Evolutionary conservation across 2,888 invertebrate species (phyloP).

Genomic region (Plutella xylostella): DNA sequence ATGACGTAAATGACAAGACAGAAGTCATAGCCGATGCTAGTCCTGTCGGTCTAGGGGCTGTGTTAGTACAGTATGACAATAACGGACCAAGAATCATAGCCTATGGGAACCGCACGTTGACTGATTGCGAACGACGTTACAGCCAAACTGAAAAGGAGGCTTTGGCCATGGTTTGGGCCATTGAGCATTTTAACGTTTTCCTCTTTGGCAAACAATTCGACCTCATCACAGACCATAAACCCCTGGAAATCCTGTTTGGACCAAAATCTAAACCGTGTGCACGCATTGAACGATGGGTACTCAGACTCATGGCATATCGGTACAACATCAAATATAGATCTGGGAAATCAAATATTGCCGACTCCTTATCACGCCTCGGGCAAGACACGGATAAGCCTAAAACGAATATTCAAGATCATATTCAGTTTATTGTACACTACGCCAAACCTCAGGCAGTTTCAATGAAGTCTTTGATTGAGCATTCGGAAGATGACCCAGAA

Average conservation of each 20-base stretch:
- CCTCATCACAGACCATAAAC: slow-evolving; percentile 28
- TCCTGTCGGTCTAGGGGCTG: slow-evolving; percentile 19
- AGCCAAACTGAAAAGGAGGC: slow-evolving; percentile 26
- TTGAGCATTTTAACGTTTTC: slow-evolving; percentile 25
- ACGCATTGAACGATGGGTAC: slow-evolving; percentile 28
- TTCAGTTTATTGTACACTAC: not conserved
- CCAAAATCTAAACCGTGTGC: slow-evolving; percentile 27
- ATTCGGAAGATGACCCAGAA: not conserved
- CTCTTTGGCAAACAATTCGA: slow-evolving; percentile 24
- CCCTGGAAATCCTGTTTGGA: slow-evolving; percentile 31
- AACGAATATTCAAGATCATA: not conserved
- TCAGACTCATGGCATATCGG: slow-evolving; percentile 24
- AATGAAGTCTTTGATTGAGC: not conserved
- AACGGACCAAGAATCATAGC: slow-evolving; percentile 22
- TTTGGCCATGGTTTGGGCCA: slow-evolving; percentile 21
- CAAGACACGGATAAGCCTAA: not conserved
- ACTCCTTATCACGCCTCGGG: slow-evolving; percentile 20
- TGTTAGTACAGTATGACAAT: slow-evolving; percentile 14
- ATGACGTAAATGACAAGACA: slow-evolving; percentile 4
- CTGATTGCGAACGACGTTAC: slow-evolving; percentile 20
- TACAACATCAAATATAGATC: slow-evolving; percentile 24
- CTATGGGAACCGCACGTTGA: slow-evolving; percentile 21
- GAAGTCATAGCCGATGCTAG: slow-evolving; percentile 16
- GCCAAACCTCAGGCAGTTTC: not conserved
- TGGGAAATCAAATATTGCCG: slow-evolving; percentile 21